phyloP scores from a whole-genome alignment of 2,888 invertebrate genomes.

The Brenthis ino region DNA sequence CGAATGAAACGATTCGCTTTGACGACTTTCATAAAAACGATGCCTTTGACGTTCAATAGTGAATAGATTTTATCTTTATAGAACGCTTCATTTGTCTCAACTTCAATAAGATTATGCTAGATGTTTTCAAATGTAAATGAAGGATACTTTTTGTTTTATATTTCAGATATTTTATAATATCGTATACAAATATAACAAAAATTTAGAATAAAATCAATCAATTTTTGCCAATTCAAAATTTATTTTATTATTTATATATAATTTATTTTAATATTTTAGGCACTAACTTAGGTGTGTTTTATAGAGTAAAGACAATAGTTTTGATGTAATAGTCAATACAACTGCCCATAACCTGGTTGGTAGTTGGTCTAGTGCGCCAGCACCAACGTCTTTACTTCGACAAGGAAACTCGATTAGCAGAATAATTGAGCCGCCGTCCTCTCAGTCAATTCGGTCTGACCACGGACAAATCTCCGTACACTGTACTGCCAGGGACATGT shows the following conservation, averaged over 20 bases:
- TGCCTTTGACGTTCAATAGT: conserved; percentile 37
- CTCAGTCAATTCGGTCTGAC: conserved; percentile 44
- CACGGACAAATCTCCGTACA: conserved; percentile 41
- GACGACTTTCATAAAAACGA: conserved; percentile 38
- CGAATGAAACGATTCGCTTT: conserved; percentile 37
- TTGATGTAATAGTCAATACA: conserved; percentile 19
- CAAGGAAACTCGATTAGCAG: conserved; percentile 62
- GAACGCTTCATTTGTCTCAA: conserved; percentile 34
- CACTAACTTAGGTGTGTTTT: neutral
- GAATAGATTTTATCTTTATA: conserved; percentile 38
- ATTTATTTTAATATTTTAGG: neutral
- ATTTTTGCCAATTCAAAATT: too few relatives aligned
- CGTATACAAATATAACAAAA: neutral
- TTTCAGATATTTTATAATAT: neutral
- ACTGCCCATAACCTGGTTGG: conserved; percentile 29
- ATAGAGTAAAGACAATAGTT: conserved; percentile 18
- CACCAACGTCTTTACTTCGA: conserved; percentile 43
- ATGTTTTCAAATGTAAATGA: conserved; percentile 4
- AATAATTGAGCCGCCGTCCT: conserved; percentile 50
- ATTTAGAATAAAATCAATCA: too few relatives aligned
- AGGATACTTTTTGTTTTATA: neutral
- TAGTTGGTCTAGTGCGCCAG: conserved; percentile 31
- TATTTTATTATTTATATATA: too few relatives aligned
- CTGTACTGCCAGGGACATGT: conserved; percentile 30
- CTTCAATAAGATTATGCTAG: conserved; percentile 30